Base-by-base conservation (phyloP, 2,888 invertebrate species). In the Cylindroiulus punctatus region DNA sequence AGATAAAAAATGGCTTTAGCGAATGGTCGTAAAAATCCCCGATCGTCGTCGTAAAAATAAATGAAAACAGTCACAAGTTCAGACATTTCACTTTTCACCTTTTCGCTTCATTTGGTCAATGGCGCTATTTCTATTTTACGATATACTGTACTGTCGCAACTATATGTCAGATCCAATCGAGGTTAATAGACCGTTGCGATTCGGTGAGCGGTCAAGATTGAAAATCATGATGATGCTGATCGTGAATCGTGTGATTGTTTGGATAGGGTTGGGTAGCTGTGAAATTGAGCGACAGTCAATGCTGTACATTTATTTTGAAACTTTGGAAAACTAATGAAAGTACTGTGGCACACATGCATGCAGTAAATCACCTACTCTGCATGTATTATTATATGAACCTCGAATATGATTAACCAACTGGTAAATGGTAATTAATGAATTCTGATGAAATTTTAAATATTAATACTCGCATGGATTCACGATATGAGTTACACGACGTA, bases 371-470 rank as follows among this genome's bases (percentile, higher is more conserved):
- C n/a, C n/a, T n/a, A 40, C 40, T 8, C 40, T 40, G 40, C 40
- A 40, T 8, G 8, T 40, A 40, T n/a, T n/a, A n/a, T n/a, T n/a
- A 14, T 22, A 57, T 8, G n/a, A 57, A 57, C 22, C n/a, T n/a
- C 4, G 57, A 57, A 3, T 57, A n/a, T 57, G 57, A n/a, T 57
- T n/a, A n/a, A 19, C 57, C 57, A 57, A 57, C n/a, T 57, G n/a
- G n/a, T 57, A 57, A 57, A 57, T 57, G 57, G n/a, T n/a, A 19
- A 57, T 22, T n/a, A 57, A 57, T 57, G 57, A 3, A 57, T 19
- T 57, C n/a, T 5, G 57, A 57, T 57, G 57, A 57, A 57, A 57
- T 57, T 57, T 57, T 57, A 57, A 57, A 57, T 57, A 57, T 57
- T 57, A 57, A 57, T 57, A 19, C 3, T 57, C n/a, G n/a, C 57